These are phyloP conservation scores for Melolontha melolontha DNA, from an alignment of 2,888 invertebrate species.

Conservation along the genomic window DNA sequence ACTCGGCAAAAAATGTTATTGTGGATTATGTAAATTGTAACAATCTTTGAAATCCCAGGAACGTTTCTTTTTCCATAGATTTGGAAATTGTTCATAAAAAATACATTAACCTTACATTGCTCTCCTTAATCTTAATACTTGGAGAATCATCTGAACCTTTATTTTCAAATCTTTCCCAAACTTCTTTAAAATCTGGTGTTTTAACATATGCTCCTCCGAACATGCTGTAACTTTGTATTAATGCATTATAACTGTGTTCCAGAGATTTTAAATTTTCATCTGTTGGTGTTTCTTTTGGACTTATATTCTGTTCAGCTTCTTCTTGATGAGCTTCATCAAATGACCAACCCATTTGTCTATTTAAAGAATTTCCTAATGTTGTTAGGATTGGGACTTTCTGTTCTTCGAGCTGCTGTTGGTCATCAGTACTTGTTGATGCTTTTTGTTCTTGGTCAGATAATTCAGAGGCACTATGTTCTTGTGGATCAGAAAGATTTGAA, in stretches of 20 bases:
- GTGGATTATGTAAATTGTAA: too few species aligned
- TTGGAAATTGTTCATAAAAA: too few species aligned
- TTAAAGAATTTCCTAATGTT: conserved; percentile 74
- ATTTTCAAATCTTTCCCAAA: conserved; percentile 67
- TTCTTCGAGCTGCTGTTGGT: conserved; percentile 41
- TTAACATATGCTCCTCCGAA: conserved; percentile 64
- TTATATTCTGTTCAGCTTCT: background rate
- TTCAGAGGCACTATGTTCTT: conserved; percentile 26
- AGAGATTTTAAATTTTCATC: conserved; percentile 55
- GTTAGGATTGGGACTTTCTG: conserved; percentile 8
- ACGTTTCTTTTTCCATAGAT: too few species aligned
- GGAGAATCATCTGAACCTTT: conserved; percentile 53
- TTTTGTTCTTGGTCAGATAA: conserved; percentile 37
- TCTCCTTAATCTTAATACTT: conserved; percentile 66
- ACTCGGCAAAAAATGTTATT: too few species aligned
- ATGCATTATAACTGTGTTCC: conserved; percentile 70
- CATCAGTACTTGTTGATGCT: conserved; percentile 14
- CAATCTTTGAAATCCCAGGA: too few species aligned
- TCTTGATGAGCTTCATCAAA: conserved; percentile 62
- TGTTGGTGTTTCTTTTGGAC: conserved; percentile 20
- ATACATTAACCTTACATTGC: conserved; percentile 56
- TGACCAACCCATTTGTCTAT: conserved; percentile 75
- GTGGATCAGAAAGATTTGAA: conserved; percentile 22
- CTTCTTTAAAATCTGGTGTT: conserved; percentile 73
- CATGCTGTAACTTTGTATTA: conserved; percentile 71